Base-by-base conservation (phyloP, 1,140 invertebrate genomes). In the Ectropis grisescens region DNA sequence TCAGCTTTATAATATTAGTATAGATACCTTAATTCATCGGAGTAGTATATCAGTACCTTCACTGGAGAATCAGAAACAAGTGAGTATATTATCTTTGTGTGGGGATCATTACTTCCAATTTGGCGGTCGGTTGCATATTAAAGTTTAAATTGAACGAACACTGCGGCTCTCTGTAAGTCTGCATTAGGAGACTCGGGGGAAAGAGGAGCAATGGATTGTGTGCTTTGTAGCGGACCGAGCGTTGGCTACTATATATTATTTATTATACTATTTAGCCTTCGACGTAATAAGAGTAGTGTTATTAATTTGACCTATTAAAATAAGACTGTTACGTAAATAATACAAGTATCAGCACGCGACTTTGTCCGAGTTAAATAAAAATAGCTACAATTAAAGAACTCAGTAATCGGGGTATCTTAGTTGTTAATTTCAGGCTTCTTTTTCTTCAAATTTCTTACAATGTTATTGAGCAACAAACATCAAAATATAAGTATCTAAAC, bases 101-200 rank as follows among this genome's bases (percentile, higher is more conserved):
- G 31, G 39, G 40, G 54, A 65, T 67, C 60, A 68, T 72, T 62
- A 70, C 59, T 70, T 70, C 60, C 58, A 70, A 65, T 71, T 68
- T 68, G 58, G 54, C 41, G 46, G 46, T 58, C 39, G 45, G 56
- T 43, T 71, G 66, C 58, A 72, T 72, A 69, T 76, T 68, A 72
- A 76, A 76, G 54, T 72, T 76, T 65, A 76, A 72, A 72, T 72
- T 72, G 68, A 70, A 68, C 64, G 58, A 64, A 58, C 53, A 52
- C 50, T 60, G 52, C 40, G 65, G 60, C 45, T 51, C 52, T 54
- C 54, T 70, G 71, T 76, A 72, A 72, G 66, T 70, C 68, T 70
- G 58, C 61, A 61, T 70, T 69, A 76, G 54, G 50, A 46, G 35
- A 60, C 66, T 45, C 44, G 25, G 47, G 58, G 61, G 53, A 41